Evolutionary conservation across 1,140 invertebrate genomes (phyloP).

Genomic region (Drosophila funebris): DNA sequence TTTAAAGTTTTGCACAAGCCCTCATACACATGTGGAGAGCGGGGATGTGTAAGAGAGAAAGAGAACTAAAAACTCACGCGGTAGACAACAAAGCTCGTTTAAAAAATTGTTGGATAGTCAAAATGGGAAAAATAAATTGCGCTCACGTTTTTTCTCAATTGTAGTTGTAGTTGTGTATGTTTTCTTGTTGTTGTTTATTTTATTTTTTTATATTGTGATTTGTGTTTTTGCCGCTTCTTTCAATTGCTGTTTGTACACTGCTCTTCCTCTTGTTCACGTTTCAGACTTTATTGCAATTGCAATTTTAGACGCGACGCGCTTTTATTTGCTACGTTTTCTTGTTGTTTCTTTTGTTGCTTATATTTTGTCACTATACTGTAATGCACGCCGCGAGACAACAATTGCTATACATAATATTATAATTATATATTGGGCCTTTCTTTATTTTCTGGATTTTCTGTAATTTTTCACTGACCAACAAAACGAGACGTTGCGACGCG

Average conservation of each 20-base stretch:
- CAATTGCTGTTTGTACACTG: slow-evolving; percentile 51
- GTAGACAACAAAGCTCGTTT: slow-evolving; percentile 41
- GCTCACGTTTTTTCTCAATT: slow-evolving; percentile 72
- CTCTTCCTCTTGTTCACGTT: slow-evolving; percentile 54
- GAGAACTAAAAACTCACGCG: slow-evolving; percentile 30
- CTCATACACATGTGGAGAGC: not conserved
- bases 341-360: slow-evolving; percentile 11
- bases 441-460: slow-evolving; percentile 49
- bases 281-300: slow-evolving; percentile 70
- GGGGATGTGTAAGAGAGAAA: slow-evolving; percentile 8
- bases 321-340: slow-evolving; percentile 14
- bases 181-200: slow-evolving; percentile 27
- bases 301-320: slow-evolving; percentile 47
- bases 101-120: slow-evolving; percentile 40
- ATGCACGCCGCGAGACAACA: slow-evolving; percentile 38
- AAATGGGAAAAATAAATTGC: slow-evolving; percentile 42
- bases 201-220: slow-evolving; percentile 34
- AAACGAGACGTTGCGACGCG: slow-evolving; percentile 59
- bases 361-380: slow-evolving; percentile 39
- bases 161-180: slow-evolving; percentile 45
- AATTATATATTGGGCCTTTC: slow-evolving; percentile 31
- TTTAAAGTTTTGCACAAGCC: slow-evolving; percentile 44
- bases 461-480: slow-evolving; percentile 63
- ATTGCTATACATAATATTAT: slow-evolving; percentile 34
- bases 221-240: slow-evolving; percentile 56